Conservation (phyloP, 2,888 invertebrate species). For the Noctua comes region DNA sequence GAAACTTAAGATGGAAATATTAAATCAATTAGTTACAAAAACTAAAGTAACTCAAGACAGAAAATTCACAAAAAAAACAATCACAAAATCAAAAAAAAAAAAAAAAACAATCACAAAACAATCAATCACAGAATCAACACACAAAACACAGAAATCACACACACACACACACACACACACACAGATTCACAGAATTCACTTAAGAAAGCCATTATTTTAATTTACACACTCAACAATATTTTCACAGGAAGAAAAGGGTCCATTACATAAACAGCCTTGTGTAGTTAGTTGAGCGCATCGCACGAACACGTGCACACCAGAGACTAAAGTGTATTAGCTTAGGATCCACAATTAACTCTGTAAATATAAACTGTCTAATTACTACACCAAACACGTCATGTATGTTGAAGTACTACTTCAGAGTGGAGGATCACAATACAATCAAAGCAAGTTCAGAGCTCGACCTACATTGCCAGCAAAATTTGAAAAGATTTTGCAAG, state of each 20-base stretch:
- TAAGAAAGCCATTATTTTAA: background rate
- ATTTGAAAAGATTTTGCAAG: background rate
- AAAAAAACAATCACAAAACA: too few relatives aligned
- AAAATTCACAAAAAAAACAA: too few relatives aligned
- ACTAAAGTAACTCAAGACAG: background rate
- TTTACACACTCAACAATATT: background rate
- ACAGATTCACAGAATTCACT: too few relatives aligned
- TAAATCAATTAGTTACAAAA: background rate
- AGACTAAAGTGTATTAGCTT: conserved; percentile 60
- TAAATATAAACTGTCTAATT: conserved; percentile 66
- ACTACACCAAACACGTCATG: conserved; percentile 47
- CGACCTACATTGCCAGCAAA: conserved; percentile 11
- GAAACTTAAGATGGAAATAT: background rate
- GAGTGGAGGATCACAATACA: background rate
- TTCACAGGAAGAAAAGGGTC: background rate
- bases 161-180: too few relatives aligned
- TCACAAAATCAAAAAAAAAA: too few relatives aligned
- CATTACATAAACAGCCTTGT: background rate
- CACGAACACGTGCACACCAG: conserved; percentile 4
- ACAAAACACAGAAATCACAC: too few relatives aligned
- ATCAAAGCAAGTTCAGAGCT: conserved; percentile 15
- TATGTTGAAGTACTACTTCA: conserved; percentile 51
- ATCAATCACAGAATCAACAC: too few relatives aligned
- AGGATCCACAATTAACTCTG: conserved; percentile 56
- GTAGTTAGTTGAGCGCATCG: conserved; percentile 26